Evolutionary conservation across 2,113 vertebrate species (phyloP).

Genomic region (Rhabdornis inornatus): DNA sequence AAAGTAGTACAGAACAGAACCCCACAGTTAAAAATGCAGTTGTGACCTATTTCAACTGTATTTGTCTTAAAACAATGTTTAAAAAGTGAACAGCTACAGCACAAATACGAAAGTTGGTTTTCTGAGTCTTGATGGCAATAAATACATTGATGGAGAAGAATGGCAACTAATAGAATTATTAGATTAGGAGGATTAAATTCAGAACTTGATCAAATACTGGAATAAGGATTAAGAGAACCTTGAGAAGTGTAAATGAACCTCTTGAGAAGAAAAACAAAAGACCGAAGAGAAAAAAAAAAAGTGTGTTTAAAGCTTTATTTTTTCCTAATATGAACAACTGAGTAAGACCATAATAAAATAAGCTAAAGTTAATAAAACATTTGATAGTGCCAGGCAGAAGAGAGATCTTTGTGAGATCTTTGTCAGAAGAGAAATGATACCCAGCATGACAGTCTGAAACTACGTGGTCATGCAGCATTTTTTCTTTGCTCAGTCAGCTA

Average conservation of each 20-base stretch:
- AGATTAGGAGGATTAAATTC: not conserved
- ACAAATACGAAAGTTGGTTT: not conserved
- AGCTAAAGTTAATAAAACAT: not conserved
- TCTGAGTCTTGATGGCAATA: not conserved
- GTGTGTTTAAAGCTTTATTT: not conserved
- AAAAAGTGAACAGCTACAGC: not conserved
- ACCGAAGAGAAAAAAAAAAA: not conserved
- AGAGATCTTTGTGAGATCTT: not conserved
- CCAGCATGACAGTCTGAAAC: rapidly evolving
- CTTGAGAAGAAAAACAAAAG: not conserved
- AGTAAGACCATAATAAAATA: not conserved
- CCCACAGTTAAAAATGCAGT: not conserved
- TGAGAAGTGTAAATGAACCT: not conserved
- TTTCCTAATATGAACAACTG: not conserved
- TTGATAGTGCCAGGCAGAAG: not conserved
- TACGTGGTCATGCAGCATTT: not conserved
- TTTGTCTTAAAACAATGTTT: not conserved
- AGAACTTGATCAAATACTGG: not conserved
- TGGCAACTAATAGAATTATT: not conserved
- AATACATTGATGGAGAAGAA: not conserved
- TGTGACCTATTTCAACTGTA: not conserved
- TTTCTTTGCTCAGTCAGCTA: not conserved
- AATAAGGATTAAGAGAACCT: not conserved
- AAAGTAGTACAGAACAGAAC: not conserved
- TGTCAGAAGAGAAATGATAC: not conserved